A percentile compares a stretch with the other conserved stretches of the same genome.
Conservation (phyloP, 37 sponge, comb jelly and placozoan species). For the Spongia lamella region DNA sequence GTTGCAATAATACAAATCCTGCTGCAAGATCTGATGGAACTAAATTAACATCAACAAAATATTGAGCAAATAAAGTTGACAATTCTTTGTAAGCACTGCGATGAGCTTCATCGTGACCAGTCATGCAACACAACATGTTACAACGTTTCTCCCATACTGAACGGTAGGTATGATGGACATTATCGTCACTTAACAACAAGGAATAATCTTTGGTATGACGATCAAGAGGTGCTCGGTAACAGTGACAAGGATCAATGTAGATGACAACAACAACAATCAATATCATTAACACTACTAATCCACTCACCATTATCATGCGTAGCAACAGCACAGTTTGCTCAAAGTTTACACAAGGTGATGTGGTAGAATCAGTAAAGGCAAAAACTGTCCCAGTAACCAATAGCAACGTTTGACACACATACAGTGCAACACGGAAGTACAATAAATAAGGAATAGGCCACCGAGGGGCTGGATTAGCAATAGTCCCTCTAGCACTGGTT, state of each 20-base stretch:
- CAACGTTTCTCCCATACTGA: constrained; percentile 70
- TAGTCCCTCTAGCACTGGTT: constrained; percentile 69
- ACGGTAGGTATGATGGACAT: background rate
- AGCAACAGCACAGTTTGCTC: constrained; percentile 13
- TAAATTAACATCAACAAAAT: constrained; percentile 74
- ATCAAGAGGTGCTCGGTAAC: constrained; percentile 45
- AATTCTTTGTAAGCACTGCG: constrained; percentile 68
- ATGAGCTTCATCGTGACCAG: constrained; percentile 60
- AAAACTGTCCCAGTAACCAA: constrained; percentile 55
- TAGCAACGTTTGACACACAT: constrained; percentile 41
- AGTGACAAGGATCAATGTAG: constrained; percentile 80
- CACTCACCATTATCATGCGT: constrained; percentile 36
- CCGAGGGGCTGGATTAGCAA: constrained; percentile 43
- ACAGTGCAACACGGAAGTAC: constrained; percentile 47
- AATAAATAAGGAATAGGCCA: constrained; percentile 47
- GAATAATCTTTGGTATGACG: no score
- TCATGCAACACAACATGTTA: constrained; percentile 34
- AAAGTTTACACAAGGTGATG: constrained; percentile 31
- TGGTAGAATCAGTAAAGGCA: constrained; percentile 13
- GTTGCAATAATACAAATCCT: constrained; percentile 78
- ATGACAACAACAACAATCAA: constrained; percentile 20
- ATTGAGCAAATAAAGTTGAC: constrained; percentile 64
- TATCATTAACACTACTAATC: constrained; percentile 48
- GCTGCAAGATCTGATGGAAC: constrained; percentile 86
- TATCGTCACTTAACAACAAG: no score